Evolutionary conservation across 2,888 invertebrate species (phyloP).

Genomic region (Aproaerema taeniolella): DNA sequence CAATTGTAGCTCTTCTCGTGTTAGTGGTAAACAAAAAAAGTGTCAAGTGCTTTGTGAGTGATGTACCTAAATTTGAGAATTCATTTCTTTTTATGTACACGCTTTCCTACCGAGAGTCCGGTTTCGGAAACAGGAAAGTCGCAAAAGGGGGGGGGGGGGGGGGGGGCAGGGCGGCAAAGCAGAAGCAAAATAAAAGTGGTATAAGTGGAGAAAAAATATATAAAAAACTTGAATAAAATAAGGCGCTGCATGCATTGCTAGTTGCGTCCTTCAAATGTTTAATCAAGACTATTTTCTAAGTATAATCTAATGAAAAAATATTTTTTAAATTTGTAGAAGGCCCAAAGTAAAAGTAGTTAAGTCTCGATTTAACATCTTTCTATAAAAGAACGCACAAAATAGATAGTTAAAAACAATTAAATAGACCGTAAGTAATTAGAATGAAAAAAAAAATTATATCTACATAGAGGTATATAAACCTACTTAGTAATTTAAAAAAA

Average conservation of each 20-base stretch:
- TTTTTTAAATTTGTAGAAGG: too few species aligned
- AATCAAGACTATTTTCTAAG: too few species aligned
- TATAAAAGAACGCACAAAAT: too few species aligned
- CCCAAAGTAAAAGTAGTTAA: too few species aligned
- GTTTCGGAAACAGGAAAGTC: constrained; percentile 75
- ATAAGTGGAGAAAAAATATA: constrained; percentile 6
- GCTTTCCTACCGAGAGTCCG: constrained; percentile 69
- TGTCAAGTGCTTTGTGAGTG: constrained; percentile 73
- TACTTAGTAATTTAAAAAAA: too few species aligned
- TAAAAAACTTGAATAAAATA: constrained; percentile 1
- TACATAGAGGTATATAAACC: too few species aligned
- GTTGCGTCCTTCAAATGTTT: constrained; percentile 1
- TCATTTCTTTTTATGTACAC: constrained; percentile 56
- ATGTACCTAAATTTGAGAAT: constrained; percentile 73
- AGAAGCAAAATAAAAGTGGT: constrained; percentile 22
- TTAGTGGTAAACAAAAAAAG: constrained; percentile 51
- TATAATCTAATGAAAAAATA: too few species aligned
- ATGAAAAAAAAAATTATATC: too few species aligned
- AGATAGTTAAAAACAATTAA: too few species aligned
- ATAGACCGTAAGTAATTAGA: too few species aligned
- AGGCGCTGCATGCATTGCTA: constrained; percentile 17
- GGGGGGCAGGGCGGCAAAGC: constrained; percentile 53
- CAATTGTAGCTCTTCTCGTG: constrained; percentile 26
- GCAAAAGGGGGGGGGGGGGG: constrained; percentile 47
- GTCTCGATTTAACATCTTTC: too few species aligned